Conservation (phyloP, 2,797 vertebrate species). For the Tokudaia tokunoshimensis region DNA sequence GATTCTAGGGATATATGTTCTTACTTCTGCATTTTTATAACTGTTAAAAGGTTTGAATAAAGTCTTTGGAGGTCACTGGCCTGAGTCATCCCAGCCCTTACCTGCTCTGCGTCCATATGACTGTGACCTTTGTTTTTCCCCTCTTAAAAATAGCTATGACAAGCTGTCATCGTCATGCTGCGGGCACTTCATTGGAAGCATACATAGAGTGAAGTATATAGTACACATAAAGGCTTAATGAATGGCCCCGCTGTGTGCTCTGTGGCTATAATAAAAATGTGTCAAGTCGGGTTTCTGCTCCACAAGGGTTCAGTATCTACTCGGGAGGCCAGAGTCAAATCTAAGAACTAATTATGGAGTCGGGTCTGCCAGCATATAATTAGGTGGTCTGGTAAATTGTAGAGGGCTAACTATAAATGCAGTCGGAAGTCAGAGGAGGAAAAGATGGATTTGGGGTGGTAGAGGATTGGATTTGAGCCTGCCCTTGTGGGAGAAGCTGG, state of each 20-base stretch:
- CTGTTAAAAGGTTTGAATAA: conserved; percentile 18
- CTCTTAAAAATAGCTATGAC: not conserved
- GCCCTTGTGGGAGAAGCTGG: not conserved
- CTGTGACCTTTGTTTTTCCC: conserved; percentile 32
- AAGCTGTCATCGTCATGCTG: not conserved
- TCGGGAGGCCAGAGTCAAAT: conserved; percentile 65
- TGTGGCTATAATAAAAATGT: conserved; percentile 18
- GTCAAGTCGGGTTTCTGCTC: conserved; percentile 34
- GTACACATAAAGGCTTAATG: conserved; percentile 6
- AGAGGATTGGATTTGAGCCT: not conserved
- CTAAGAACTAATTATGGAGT: conserved; percentile 65
- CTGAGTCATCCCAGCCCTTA: not conserved
- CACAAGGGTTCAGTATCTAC: conserved; percentile 54
- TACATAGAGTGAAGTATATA: not conserved
- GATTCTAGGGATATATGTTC: conserved; percentile 7
- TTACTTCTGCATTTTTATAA: not conserved
- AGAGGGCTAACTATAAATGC: conserved; percentile 74
- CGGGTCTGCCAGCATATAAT: conserved; percentile 74
- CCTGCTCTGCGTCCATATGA: not conserved
- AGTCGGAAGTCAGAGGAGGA: conserved; percentile 69
- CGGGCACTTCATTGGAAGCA: not conserved
- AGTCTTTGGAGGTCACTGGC: not conserved
- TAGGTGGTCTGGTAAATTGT: conserved; percentile 81
- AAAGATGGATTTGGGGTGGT: conserved; percentile 47
- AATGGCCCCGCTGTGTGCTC: not conserved